These are phyloP conservation scores for Todiramphus chloris DNA, from an alignment of 2,113 vertebrate species.

Conservation along the genomic window DNA sequence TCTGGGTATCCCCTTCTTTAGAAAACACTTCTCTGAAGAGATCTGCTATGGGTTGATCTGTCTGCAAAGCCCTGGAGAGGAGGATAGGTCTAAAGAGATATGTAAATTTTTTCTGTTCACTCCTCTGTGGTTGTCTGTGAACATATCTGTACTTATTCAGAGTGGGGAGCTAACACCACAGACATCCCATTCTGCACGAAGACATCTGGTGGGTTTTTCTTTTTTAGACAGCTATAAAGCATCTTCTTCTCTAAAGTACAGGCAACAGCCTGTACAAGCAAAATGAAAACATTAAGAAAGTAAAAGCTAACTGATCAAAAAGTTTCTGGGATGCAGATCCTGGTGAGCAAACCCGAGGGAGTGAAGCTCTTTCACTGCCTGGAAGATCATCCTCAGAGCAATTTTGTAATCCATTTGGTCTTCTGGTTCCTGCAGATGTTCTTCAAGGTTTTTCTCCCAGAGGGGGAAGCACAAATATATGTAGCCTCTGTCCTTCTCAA, in stretches of 20 bases:
- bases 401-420: not conserved
- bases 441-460: slow-evolving; percentile 71
- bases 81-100: not conserved
- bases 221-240: not conserved
- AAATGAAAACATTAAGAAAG: not conserved
- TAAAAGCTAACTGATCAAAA: slow-evolving; percentile 65
- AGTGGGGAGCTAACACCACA: not conserved
- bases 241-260: not conserved
- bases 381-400: slow-evolving; percentile 61
- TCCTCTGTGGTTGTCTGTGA: not conserved
- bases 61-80: not conserved
- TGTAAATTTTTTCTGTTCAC: not conserved
- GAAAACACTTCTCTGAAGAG: not conserved
- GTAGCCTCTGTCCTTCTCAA: not conserved
- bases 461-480: slow-evolving; percentile 71
- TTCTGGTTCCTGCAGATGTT: not conserved
- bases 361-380: slow-evolving; percentile 67
- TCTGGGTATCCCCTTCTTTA: not conserved
- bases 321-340: slow-evolving; percentile 69
- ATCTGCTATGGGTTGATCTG: not conserved
- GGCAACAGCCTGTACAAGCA: not conserved
- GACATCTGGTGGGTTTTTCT: not conserved
- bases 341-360: slow-evolving; percentile 49
- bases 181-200: not conserved
- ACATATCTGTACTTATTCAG: not conserved